A percentile compares a stretch with the other conserved stretches of the same genome.
Evolutionary conservation across 1,140 invertebrate species (phyloP).

Genomic region (Babylonia areolata): DNA sequence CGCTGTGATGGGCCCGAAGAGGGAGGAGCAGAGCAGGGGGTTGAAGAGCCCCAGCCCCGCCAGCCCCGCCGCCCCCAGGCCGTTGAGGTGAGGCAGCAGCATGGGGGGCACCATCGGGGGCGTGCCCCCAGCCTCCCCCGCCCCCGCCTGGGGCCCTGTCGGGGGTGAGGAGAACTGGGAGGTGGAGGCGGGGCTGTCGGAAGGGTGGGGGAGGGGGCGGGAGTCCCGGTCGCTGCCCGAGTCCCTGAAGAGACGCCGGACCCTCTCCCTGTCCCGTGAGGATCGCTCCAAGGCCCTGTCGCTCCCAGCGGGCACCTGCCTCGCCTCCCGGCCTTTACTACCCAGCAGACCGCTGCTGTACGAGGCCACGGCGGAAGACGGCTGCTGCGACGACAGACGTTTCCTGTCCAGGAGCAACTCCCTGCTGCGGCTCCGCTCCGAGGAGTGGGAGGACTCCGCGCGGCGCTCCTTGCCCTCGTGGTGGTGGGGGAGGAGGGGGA

Average conservation of each 20-base stretch:
- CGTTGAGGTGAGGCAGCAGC: slow-evolving; percentile 27
- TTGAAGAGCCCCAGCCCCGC: slow-evolving; percentile 31
- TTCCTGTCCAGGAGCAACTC: slow-evolving; percentile 9
- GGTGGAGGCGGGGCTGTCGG: slow-evolving; percentile 34
- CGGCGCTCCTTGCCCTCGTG: slow-evolving; percentile 28
- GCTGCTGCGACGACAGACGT: background rate
- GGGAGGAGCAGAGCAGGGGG: slow-evolving; percentile 38
- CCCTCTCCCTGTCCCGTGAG: slow-evolving; percentile 32
- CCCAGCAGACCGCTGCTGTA: slow-evolving; percentile 19
- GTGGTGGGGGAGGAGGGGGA: background rate
- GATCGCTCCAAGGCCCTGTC: background rate
- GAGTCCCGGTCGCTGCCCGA: slow-evolving; percentile 66
- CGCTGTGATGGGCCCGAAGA: slow-evolving; percentile 29
- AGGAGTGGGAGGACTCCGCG: background rate
- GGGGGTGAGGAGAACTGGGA: slow-evolving; percentile 38
- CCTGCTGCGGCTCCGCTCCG: background rate
- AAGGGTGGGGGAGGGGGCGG: slow-evolving; percentile 68
- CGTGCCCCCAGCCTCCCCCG: background rate
- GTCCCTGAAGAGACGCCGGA: slow-evolving; percentile 75
- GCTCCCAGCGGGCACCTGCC: background rate
- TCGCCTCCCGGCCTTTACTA: background rate
- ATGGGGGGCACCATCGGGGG: slow-evolving; percentile 10
- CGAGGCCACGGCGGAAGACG: slow-evolving; percentile 1
- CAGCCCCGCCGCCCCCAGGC: slow-evolving; percentile 11
- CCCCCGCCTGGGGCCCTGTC: background rate